Percentiles rank a stretch among this genome's conserved stretches.
These are phyloP conservation scores for Imbricaverruca yamaguchii DNA, from an alignment of 2,888 invertebrate genomes.

Conservation along the genomic window DNA sequence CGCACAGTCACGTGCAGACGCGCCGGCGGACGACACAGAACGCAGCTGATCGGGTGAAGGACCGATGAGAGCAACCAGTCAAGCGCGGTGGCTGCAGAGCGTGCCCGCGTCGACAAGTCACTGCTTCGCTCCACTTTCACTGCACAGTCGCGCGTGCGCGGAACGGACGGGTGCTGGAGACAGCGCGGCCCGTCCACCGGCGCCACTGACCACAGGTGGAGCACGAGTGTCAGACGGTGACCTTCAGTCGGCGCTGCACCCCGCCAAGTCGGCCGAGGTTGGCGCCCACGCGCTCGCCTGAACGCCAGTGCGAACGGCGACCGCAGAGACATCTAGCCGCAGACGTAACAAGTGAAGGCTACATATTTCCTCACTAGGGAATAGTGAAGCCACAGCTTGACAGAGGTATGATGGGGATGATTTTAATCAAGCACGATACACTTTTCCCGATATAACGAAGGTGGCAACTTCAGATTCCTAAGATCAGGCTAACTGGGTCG, in stretches of 20 bases:
- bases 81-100: too few species aligned
- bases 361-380: too few species aligned
- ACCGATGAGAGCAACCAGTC: too few species aligned
- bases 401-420: too few species aligned
- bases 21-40: not conserved
- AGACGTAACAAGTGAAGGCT: too few species aligned
- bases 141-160: not conserved
- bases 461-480: too few species aligned
- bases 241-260: not conserved
- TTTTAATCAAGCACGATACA: too few species aligned
- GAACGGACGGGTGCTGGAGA: not conserved
- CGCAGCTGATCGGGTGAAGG: too few species aligned
- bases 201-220: not conserved
- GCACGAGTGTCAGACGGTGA: not conserved
- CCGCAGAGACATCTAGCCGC: not conserved
- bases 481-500: too few species aligned
- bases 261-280: not conserved
- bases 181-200: not conserved
- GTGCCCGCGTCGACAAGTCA: not conserved
- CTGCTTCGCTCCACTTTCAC: not conserved
- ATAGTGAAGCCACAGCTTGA: too few species aligned
- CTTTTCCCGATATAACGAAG: too few species aligned
- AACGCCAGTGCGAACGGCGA: not conserved
- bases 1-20: not conserved
- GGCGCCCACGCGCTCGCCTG: not conserved